phyloP scores from a whole-genome alignment of 2,888 invertebrate species.

The Pinctada fucata region DNA sequence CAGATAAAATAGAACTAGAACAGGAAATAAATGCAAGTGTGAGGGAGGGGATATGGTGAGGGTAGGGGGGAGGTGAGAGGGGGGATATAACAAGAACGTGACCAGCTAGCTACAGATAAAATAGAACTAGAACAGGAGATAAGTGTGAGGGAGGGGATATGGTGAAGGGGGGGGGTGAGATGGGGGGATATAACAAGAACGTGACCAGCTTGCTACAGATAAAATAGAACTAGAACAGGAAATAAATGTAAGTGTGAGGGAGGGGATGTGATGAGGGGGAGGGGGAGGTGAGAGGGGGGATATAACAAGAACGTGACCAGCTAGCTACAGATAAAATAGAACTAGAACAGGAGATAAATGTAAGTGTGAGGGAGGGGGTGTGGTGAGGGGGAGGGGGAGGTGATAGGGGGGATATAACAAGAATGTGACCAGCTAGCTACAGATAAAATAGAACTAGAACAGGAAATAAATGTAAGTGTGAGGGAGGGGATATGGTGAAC shows the following conservation, averaged over 20 bases:
- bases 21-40: slow-evolving; percentile 82
- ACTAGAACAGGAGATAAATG: too few species aligned
- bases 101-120: too few species aligned
- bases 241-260: slow-evolving; percentile 77
- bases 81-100: too few species aligned
- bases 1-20: slow-evolving; percentile 92
- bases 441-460: slow-evolving; percentile 92
- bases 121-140: too few species aligned
- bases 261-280: too few species aligned
- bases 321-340: too few species aligned
- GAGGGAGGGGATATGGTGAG: too few species aligned
- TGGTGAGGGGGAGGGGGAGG: slow-evolving; percentile 84
- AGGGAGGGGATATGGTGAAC: too few species aligned
- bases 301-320: too few species aligned
- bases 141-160: too few species aligned
- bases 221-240: slow-evolving; percentile 92
- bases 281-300: slow-evolving; percentile 60
- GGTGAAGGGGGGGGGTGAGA: slow-evolving; percentile 85
- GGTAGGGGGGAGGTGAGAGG: slow-evolving; percentile 62
- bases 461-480: slow-evolving; percentile 81
- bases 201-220: slow-evolving; percentile 90
- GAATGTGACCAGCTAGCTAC: slow-evolving; percentile 91
- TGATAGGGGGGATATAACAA: slow-evolving; percentile 87
- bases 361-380: too few species aligned
- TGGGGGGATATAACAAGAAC: slow-evolving; percentile 86